Evolutionary conservation across 2,113 vertebrate genomes (phyloP), one percentile per base, ranked within the genome.

Genomic region (Saguinus midas): DNA sequence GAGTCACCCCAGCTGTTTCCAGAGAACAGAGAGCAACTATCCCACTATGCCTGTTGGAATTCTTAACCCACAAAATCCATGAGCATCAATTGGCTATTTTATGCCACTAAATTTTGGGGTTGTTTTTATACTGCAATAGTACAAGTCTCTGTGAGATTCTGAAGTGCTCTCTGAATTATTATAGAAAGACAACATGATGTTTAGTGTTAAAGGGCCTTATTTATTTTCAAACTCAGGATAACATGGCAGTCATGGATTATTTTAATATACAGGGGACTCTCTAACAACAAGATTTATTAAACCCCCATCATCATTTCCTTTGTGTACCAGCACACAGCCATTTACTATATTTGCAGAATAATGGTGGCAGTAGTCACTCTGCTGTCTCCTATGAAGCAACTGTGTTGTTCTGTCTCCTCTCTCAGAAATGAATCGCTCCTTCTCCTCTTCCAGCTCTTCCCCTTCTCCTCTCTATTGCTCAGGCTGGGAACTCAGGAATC

Each of bases 111-210:
- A 58, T 32, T 73, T 58, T 68, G 58, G 40, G 58, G 40, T 48
- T 35, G 35, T 78, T 79, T 82, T 87, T 83, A 79, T 50, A 79
- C 7, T 48, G 86, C 86, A 57, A 91, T 20, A 61, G 58, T 50
- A 52, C 92, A 43, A 29, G 50, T 86, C n/a, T 93, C 70, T 82
- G 88, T 90, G 91, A 82, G 81, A 81, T 50, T 72, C 82, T 64
- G 29, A 88, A 79, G 61, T 57, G 66, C 32, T 58, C 64, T 90
- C 87, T 95, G 90, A 58, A 48, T 96, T 37, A 64, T 40, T 55
- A 48, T 61, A 92, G 90, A 96, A 96, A 90, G 87, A 83, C 21
- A 79, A 68, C 29, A 55, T 96, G 90, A 76, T 88, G 58, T 86
- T 90, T 81, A 25, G 45, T 86, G 29, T 70, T 92, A 87, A 93